phyloP scores from a whole-genome alignment of 2,888 invertebrate species.

The Leucania comma region DNA sequence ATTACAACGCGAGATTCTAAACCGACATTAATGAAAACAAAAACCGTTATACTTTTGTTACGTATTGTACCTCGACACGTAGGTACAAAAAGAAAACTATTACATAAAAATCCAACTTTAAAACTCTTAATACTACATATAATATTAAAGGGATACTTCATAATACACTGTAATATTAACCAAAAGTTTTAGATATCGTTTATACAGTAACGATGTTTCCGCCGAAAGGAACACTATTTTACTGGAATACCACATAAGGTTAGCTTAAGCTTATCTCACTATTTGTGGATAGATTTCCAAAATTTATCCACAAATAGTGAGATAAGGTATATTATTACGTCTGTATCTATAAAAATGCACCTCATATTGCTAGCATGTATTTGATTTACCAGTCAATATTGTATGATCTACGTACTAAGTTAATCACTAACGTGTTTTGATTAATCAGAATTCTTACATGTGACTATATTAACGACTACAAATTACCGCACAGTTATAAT shows the following conservation, averaged over 20 bases:
- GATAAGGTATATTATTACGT: slow-evolving; percentile 8
- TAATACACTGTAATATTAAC: slow-evolving; percentile 26
- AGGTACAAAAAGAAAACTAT: slow-evolving; percentile 20
- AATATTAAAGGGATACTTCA: slow-evolving; percentile 27
- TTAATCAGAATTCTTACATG: slow-evolving; percentile 17
- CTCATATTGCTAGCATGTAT: slow-evolving; percentile 31
- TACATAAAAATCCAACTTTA: background rate
- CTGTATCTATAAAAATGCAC: slow-evolving; percentile 39
- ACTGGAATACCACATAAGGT: slow-evolving; percentile 18
- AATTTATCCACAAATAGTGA: slow-evolving; percentile 19
- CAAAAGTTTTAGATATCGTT: slow-evolving; percentile 26
- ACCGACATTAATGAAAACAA: slow-evolving; percentile 21
- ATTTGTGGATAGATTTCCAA: too few species aligned
- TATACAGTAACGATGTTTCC: slow-evolving; percentile 22
- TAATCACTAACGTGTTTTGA: slow-evolving; percentile 27
- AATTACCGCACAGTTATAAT: slow-evolving; percentile 34
- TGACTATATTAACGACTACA: slow-evolving; percentile 36
- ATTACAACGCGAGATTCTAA: slow-evolving; percentile 51
- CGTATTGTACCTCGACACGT: background rate
- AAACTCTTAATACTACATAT: slow-evolving; percentile 20
- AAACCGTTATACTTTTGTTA: slow-evolving; percentile 5
- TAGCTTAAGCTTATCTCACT: too few species aligned
- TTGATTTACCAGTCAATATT: slow-evolving; percentile 52
- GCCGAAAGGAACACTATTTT: slow-evolving; percentile 18
- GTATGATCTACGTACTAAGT: slow-evolving; percentile 35